Evolutionary conservation across 2,113 vertebrate genomes (phyloP).

Genomic region (Mus pahari): DNA sequence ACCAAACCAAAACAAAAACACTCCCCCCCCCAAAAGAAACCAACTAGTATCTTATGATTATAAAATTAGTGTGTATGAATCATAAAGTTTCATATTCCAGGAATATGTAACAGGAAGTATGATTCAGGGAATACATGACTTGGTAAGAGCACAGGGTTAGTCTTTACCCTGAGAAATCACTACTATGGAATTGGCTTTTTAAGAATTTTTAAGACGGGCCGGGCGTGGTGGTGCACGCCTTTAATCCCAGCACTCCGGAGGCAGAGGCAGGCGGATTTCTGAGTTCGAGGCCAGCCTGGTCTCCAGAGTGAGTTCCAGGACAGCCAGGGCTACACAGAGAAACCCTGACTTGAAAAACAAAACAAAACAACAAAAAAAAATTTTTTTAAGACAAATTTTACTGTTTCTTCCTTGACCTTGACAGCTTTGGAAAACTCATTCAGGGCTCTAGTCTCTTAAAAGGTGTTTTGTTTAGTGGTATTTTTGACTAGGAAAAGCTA

Average conservation of each 20-base stretch:
- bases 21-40: neutral
- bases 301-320: no score
- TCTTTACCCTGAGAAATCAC: neutral
- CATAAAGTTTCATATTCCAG: neutral
- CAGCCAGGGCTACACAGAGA: no score
- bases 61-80: neutral
- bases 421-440: neutral
- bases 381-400: slow-evolving; percentile 41
- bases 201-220: slow-evolving; percentile 40
- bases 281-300: no score
- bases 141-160: neutral
- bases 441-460: neutral
- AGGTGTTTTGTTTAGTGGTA: neutral
- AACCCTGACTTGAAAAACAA: no score
- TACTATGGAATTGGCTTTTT: neutral
- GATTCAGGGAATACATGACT: neutral
- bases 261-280: no score
- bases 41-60: neutral
- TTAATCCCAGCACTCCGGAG: no score
- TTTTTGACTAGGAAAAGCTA: neutral
- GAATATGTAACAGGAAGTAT: neutral
- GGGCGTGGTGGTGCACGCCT: no score
- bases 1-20: neutral
- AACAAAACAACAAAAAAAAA: neutral
- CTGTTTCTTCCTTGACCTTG: neutral